These are phyloP conservation scores for Puffinus mauretanicus DNA, from an alignment of 2,113 vertebrate species.

Conservation along the genomic window DNA sequence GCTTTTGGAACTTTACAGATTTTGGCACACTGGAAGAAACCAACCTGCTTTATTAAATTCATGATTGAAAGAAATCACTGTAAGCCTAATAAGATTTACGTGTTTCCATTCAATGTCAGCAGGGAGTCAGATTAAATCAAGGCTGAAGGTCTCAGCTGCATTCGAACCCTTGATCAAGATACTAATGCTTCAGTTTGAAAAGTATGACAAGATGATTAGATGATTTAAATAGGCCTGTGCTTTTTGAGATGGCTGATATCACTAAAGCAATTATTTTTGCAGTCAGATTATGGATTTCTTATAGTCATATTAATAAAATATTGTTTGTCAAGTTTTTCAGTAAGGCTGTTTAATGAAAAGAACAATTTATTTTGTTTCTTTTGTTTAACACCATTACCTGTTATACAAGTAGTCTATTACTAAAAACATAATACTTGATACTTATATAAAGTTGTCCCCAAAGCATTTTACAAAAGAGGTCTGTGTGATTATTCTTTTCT, in stretches of 20 bases:
- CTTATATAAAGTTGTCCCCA: background rate
- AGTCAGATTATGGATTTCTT: background rate
- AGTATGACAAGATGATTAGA: constrained; percentile 27
- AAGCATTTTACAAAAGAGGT: background rate
- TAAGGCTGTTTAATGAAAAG: background rate
- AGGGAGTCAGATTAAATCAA: constrained; percentile 58
- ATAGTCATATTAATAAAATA: background rate
- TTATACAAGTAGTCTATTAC: background rate
- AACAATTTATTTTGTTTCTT: background rate
- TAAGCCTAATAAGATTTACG: constrained; percentile 42
- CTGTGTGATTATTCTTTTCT: background rate
- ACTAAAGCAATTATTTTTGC: constrained; percentile 21
- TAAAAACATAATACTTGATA: background rate
- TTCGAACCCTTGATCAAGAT: constrained; percentile 45
- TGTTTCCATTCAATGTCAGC: constrained; percentile 30
- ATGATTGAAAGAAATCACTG: constrained; percentile 40
- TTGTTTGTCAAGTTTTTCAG: background rate
- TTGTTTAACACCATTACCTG: background rate
- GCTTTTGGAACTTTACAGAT: constrained; percentile 28
- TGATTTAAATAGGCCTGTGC: constrained; percentile 5
- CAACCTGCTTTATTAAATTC: constrained; percentile 30
- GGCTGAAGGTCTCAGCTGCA: constrained; percentile 48
- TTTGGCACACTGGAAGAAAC: constrained; percentile 14
- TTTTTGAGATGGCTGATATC: constrained; percentile 4
- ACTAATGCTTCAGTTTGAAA: constrained; percentile 40